Base-by-base conservation (phyloP, 2,888 invertebrate species). In the Willowsia nigromaculata region DNA sequence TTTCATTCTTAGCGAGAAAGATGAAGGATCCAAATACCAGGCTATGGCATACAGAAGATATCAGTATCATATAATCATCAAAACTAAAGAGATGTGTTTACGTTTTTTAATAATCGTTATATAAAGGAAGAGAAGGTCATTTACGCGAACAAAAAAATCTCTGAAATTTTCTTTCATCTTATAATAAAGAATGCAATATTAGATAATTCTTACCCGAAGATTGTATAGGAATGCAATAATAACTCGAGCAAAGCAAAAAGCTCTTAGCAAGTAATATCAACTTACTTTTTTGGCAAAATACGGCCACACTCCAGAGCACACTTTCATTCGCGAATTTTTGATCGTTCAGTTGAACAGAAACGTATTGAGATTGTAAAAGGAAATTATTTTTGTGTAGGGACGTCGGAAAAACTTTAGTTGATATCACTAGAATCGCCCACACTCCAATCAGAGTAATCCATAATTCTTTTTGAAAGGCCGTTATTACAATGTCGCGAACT, bases 391-490 rank as follows among this genome's bases (percentile, higher is more conserved):
- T 68, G 9, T 27, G 27, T 13, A 33, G 33, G 9, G 68, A 25
- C 25, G 50, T 13, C 15, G 33, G 84, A 18, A 68, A 43, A 22
- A 80, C 80, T 33, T 86, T 59, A n/a, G 68, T 18, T 47, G 65
- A 80, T 22, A 86, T 62, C 74, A 53, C 78, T 4, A 86, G 80
- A 27, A 89, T 43, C 47, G 89, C 43, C 90, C 90, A 91, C 30
- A 85, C 83, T 13, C 74, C 83, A 22, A 91, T 82, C 22, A 91
- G 43, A 11, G 85, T 65, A n/a, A 89, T 53, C 91, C 90, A 91
- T 25, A 91, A 65, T 25, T 83, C 47, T 37, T 27, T 82, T 13
- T 53, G 27, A 43, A 91, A 91, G 13, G 91, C 89, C 25, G 87
- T 76, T 11, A 76, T 65, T 18, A 90, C 89, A n/a, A 90, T 88